Evolutionary conservation across 2,888 invertebrate genomes (phyloP), one percentile per base, ranked within the genome.

Genomic region (Plemyria rubiginata): DNA sequence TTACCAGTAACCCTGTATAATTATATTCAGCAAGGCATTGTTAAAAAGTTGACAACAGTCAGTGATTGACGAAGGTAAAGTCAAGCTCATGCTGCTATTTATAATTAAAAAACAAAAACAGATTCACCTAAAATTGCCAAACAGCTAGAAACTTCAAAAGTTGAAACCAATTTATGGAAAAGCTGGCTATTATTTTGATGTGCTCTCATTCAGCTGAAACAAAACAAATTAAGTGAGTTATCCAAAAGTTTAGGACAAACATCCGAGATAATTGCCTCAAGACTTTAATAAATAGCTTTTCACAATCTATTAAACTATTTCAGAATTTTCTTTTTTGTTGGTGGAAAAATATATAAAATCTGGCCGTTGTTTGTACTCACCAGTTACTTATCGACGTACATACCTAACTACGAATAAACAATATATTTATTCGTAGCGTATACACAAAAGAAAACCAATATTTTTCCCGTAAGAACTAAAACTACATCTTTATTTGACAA

Each of bases 201-300:
- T 61, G 52, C 62, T 59, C 55, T 65, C 65, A 60, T 67, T 67
- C 66, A 61, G 53, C 52, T 49, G 50, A 55, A 68, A 68, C 65
- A 68, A 68, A 65, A 68, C 70, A 67, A 71, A 68, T 71, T 67
- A 60, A 62, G 52, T 65, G 61, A 70, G 64, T 68, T 68, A 66
- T 60, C 36, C 54, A 63, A 60, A 67, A 66, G 60, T 70, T 68
- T 53, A 55, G 48, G 49, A 63, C 41, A 61, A 70, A 61, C 52
- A 62, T 65, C 57, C 43, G 45, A 65, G 50, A 63, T 62, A 65
- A 65, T 65, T 66, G 60, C 50, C 49, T 61, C 51, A 40, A 6
- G 45, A 36, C 46, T 57, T 53, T 4, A 54, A 43, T 43, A 53
- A 65, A 65, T 62, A 50, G 60, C 55, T 45, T 28, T 49, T 36